A percentile compares a stretch with the other conserved stretches of the same genome.
phyloP scores from a whole-genome alignment of 2,888 invertebrate species.

The Chironomus riparius region DNA sequence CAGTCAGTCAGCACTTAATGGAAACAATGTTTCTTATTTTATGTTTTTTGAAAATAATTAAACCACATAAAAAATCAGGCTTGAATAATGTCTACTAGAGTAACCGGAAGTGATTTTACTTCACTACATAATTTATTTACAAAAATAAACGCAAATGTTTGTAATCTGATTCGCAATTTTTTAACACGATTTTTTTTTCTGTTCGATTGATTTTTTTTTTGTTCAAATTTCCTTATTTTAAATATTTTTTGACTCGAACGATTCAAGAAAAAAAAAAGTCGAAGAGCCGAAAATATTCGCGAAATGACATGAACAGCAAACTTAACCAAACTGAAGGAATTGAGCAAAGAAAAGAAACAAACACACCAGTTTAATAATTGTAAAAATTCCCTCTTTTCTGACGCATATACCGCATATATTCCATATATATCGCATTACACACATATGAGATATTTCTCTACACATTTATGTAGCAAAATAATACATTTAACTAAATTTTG shows the following conservation, averaged over 20 bases:
- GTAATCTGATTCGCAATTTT: constrained; percentile 8
- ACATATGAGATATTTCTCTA: background rate
- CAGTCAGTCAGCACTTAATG: background rate
- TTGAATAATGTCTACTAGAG: background rate
- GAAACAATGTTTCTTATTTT: background rate
- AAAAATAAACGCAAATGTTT: background rate
- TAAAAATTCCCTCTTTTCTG: no score
- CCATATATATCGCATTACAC: background rate
- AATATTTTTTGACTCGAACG: background rate
- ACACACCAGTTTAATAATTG: background rate
- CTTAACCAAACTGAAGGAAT: background rate
- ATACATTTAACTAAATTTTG: background rate
- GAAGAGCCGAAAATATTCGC: background rate
- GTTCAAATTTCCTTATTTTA: background rate
- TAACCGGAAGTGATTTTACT: constrained; percentile 11
- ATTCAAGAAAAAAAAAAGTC: background rate
- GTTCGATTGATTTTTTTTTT: background rate
- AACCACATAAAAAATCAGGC: background rate
- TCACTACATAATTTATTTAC: background rate
- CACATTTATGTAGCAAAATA: background rate
- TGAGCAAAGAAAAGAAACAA: no score
- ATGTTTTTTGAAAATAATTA: background rate
- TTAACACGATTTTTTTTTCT: background rate
- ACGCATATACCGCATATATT: background rate
- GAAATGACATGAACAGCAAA: background rate